Base-by-base conservation (phyloP, 2,797 vertebrate species). In the Potorous gilbertii region DNA sequence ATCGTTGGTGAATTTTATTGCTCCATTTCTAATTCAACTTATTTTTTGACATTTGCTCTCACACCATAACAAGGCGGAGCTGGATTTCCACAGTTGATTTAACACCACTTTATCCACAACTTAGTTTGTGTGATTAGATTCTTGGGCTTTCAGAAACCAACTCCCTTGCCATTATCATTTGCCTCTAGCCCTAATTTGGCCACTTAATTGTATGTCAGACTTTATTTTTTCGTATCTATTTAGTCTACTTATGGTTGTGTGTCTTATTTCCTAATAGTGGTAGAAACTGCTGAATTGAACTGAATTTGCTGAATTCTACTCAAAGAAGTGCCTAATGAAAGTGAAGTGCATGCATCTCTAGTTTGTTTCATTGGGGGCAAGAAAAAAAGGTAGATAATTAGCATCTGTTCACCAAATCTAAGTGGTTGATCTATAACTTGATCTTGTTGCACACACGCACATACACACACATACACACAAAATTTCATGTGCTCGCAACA, bases 341-440 rank as follows among this genome's bases (percentile, higher is more conserved):
- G 56, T 6, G 9, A 0, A 1, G 0, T 0, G 18, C 10, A 4
- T 18, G 31, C 2, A 8, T 52, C 29, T 59, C 24, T 89, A 14
- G 56, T 29, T 34, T 1, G 3, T 2, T 0, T 5, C 16, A 13
- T 56, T 13, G 5, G 54, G 31, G 5, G 34, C n/a, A 56, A 34
- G 56, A 57, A 93, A 24, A 90, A 81, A 81, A 46, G 13, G 3
- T 27, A 27, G 40, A 87, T 27, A 24, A 87, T 46, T 87, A 50
- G 24, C 40, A 87, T 87, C 74, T 87, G 8, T 87, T 87, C 74
- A 50, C 74, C 74, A 87, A 27, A 87, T 87, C 8, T 87, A 10
- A 0, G 11, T 29, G 62, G 40, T 52, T 52, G 52, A 52, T 52
- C 52, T 52, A 52, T 52, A 52, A 52, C 54, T 56, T 59, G 4